phyloP scores from a whole-genome alignment of 2,113 vertebrate genomes.

The Seriola quinqueradiata region DNA sequence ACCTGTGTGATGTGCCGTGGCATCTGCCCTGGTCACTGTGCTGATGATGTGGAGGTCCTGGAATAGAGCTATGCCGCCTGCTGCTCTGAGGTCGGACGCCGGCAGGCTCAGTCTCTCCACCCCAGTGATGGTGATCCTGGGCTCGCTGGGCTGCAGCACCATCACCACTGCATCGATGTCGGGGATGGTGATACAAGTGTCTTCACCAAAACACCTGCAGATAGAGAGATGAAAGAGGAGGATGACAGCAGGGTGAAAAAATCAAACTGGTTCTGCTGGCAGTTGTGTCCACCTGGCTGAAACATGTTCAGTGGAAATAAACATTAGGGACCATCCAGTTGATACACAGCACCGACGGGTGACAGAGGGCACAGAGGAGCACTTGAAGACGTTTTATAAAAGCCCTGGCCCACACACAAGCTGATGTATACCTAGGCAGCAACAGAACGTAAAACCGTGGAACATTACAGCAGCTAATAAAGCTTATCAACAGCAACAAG shows the following conservation, averaged over 20 bases:
- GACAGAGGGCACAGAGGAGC: neutral
- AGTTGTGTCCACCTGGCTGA: neutral
- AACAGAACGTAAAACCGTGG: conserved; percentile 10
- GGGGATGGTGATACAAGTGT: conserved; percentile 94
- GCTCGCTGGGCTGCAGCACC: conserved; percentile 95
- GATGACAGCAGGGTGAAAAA: neutral
- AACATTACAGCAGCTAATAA: conserved; percentile 16
- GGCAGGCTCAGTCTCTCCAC: conserved; percentile 90
- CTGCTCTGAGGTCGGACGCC: conserved; percentile 86
- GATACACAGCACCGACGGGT: neutral
- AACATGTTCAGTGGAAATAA: neutral
- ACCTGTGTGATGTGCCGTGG: conserved; percentile 76
- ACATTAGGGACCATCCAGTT: neutral
- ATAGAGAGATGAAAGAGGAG: neutral
- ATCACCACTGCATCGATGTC: conserved; percentile 94
- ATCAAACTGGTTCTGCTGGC: neutral
- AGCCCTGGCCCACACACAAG: neutral
- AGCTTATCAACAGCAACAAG: conserved; percentile 26
- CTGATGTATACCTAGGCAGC: neutral
- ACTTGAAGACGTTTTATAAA: neutral
- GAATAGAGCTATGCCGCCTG: conserved; percentile 88
- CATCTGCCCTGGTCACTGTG: conserved; percentile 88
- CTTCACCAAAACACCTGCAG: conserved; percentile 96
- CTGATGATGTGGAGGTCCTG: conserved; percentile 94
- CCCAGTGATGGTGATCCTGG: conserved; percentile 93